Percentiles rank a stretch among this genome's conserved stretches.
Conservation (phyloP, 1,140 invertebrate genomes). For the Pissodes strobi region DNA sequence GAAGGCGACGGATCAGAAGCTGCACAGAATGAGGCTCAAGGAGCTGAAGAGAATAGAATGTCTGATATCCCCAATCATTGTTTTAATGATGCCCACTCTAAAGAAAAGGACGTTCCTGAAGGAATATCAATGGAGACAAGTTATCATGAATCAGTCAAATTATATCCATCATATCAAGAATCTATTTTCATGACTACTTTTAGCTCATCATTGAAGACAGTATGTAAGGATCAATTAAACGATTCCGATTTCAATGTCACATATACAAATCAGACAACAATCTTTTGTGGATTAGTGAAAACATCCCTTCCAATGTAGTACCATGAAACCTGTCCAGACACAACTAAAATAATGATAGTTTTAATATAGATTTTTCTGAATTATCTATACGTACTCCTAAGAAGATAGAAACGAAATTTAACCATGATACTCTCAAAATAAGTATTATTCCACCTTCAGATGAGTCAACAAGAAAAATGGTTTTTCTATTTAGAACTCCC, state of each 20-base stretch:
- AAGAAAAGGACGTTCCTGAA: too few species aligned
- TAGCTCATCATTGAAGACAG: too few species aligned
- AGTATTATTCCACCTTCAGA: constrained; percentile 25
- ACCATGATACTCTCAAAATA: constrained; percentile 30
- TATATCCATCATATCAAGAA: neutral
- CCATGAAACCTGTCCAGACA: neutral
- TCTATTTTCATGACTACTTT: too few species aligned
- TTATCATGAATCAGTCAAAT: neutral
- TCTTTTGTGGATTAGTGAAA: constrained; percentile 8
- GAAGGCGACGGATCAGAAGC: neutral
- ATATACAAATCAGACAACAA: too few species aligned
- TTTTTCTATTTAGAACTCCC: constrained; percentile 4
- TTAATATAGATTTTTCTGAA: constrained; percentile 35
- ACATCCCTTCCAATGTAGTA: neutral
- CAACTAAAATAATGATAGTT: constrained; percentile 28
- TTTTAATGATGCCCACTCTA: neutral
- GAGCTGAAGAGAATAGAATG: neutral
- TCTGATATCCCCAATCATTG: neutral
- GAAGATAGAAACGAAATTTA: constrained; percentile 4
- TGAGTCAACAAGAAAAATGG: constrained; percentile 1
- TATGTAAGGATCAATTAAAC: too few species aligned
- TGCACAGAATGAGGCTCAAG: constrained; percentile 2
- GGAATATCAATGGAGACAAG: neutral
- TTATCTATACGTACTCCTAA: constrained; percentile 32
- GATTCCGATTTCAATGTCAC: too few species aligned